Evolutionary conservation across 2,888 invertebrate species (phyloP), one percentile per base, ranked within the genome.

Genomic region (Podotricha telesiphe): DNA sequence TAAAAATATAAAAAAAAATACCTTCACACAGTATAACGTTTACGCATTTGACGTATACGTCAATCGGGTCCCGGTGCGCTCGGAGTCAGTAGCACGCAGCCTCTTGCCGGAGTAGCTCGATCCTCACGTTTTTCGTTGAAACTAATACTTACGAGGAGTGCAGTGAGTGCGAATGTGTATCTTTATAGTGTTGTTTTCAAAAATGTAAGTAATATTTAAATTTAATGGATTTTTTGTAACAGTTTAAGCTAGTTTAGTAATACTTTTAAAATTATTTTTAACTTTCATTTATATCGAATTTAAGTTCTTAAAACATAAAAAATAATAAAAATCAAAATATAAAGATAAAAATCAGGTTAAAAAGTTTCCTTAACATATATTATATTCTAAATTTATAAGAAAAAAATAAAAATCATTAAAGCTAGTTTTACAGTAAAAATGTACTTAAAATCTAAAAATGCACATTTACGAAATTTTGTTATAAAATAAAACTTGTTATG

Each of bases 1-100:
- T 17, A 13, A 56, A 53, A 53, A 50, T 17, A 7, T 51, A 47
- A 28, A 17, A 42, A 42, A 15, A 70, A 50, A 40, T 45, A 42
- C 55, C 40, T 42, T 42, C 1, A 11, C 37, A 37, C 37, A 86
- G 82, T 84, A 82, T 83, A n/a, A 82, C 80, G 77, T 79, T 67
- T 74, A 76, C 78, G 71, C 73, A 76, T 78, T 80, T 81, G 84
- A 83, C 82, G 85, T 80, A 74, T 77, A 81, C 82, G 83, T 86
- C 85, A 84, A 78, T 77, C 76, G 78, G 80, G 80, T 83, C 85
- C 83, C 85, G 82, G 82, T 71, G 73, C 76, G 79, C 72, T 73
- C 73, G 79, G 76, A 79, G 70, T 87, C 91, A 91, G 91, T 91
- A 86, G 80, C 83, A 87, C 83, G 80, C 91, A 90, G 91, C 88